A percentile compares a stretch with the other conserved stretches of the same genome.
Evolutionary conservation across 2,113 vertebrate species (phyloP).

Genomic region (Rhinopomastus cyanomelas): DNA sequence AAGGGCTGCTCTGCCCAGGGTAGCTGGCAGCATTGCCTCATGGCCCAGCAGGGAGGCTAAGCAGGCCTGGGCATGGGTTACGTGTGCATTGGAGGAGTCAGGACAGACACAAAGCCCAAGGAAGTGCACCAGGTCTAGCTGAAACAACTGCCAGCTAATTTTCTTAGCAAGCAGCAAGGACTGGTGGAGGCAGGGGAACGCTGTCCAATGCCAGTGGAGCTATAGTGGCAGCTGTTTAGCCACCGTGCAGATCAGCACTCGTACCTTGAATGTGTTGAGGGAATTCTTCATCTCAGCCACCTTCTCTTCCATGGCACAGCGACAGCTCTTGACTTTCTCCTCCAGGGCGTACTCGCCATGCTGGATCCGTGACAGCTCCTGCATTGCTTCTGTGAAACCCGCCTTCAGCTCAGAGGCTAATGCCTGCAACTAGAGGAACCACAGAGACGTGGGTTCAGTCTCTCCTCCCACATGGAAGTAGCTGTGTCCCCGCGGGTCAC

Average conservation of each 20-base stretch:
- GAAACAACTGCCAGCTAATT: not conserved
- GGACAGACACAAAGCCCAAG: not conserved
- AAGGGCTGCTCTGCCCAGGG: not conserved
- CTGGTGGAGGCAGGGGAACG: not conserved
- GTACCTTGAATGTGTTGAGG: constrained; percentile 92
- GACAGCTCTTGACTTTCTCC: constrained; percentile 86
- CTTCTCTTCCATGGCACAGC: constrained; percentile 89
- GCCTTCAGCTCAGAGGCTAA: constrained; percentile 90
- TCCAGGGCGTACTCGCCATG: constrained; percentile 87
- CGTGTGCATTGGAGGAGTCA: not conserved
- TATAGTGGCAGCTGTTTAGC: not conserved
- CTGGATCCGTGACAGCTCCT: constrained; percentile 85
- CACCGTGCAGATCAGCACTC: not conserved
- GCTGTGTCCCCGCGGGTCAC: not conserved
- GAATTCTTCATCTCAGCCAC: constrained; percentile 93
- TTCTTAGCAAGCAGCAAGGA: not conserved
- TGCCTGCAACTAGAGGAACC: constrained; percentile 84
- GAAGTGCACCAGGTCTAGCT: not conserved
- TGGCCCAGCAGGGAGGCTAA: not conserved
- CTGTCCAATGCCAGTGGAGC: not conserved
- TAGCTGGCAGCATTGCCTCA: not conserved
- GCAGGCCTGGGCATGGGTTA: not conserved
- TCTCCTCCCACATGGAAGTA: not conserved
- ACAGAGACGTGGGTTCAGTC: not conserved
- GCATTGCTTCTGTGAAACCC: constrained; percentile 86